Conservation (phyloP, 2,113 vertebrate genomes). For the Glaucidium brasilianum region DNA sequence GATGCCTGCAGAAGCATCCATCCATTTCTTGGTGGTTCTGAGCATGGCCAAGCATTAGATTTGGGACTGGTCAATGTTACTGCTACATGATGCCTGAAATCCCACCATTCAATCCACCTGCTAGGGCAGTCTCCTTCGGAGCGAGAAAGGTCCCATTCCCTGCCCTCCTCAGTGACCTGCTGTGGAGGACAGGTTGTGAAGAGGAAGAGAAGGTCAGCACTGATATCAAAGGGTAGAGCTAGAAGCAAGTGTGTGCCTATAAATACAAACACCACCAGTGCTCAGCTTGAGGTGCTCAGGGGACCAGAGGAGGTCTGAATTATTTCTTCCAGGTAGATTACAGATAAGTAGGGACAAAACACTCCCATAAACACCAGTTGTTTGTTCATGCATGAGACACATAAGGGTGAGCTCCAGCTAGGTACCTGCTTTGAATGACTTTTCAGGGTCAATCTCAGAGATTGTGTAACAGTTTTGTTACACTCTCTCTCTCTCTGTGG, state of each 20-base stretch:
- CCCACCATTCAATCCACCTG: not conserved
- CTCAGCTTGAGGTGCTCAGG: not conserved
- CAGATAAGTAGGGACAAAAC: not conserved
- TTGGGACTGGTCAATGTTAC: not conserved
- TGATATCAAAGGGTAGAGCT: not conserved
- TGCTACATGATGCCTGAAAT: rapidly evolving
- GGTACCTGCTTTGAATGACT: not conserved
- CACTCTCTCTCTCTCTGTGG: not conserved
- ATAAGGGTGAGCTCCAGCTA: not conserved
- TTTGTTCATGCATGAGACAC: not conserved
- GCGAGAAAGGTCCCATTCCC: not conserved
- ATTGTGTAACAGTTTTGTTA: not conserved
- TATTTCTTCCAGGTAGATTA: not conserved
- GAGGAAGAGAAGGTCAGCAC: not conserved
- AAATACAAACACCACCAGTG: not conserved
- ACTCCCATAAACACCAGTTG: rapidly evolving
- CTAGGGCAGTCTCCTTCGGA: not conserved
- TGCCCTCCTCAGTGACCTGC: not conserved
- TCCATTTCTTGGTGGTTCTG: not conserved
- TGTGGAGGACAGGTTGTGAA: not conserved
- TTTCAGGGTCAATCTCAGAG: not conserved
- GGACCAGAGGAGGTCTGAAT: not conserved
- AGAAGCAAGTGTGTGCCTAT: not conserved
- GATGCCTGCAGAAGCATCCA: not conserved
- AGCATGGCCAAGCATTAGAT: not conserved